phyloP scores from a whole-genome alignment of 2,888 invertebrate genomes.

The Drosophila yooni region DNA sequence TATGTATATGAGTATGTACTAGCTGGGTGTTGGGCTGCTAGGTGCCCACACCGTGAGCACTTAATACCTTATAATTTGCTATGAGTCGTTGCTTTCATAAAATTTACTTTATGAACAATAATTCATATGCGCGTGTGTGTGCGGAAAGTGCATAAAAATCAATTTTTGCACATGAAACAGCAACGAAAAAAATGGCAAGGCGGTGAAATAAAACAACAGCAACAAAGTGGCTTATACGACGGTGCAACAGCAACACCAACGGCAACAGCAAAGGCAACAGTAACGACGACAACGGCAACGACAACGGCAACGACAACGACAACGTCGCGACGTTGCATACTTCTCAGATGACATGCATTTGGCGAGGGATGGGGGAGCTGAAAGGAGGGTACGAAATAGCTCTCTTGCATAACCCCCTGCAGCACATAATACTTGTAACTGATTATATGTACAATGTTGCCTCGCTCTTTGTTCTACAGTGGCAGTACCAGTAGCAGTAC shows the following conservation, averaged over 20 bases:
- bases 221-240: neutral
- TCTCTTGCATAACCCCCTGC: constrained; percentile 53
- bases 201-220: constrained; percentile 73
- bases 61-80: constrained; percentile 80
- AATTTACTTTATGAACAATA: constrained; percentile 79
- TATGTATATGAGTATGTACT: constrained; percentile 9
- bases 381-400: constrained; percentile 54
- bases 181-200: constrained; percentile 53
- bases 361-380: constrained; percentile 8
- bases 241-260: constrained; percentile 17
- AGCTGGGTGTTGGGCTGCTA: constrained; percentile 26
- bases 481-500: constrained; percentile 38
- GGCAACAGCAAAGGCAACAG: constrained; percentile 8
- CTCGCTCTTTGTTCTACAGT: constrained; percentile 68
- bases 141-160: constrained; percentile 78
- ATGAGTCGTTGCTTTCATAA: constrained; percentile 78
- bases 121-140: constrained; percentile 67
- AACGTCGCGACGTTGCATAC: constrained; percentile 63
- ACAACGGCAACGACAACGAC: constrained; percentile 9
- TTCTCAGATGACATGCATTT: constrained; percentile 70
- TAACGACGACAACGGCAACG: constrained; percentile 19
- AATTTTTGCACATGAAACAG: constrained; percentile 75
- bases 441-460: constrained; percentile 79
- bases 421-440: constrained; percentile 71
- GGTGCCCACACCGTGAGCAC: constrained; percentile 69